A percentile compares a stretch with the other conserved stretches of the same genome.
These are phyloP conservation scores for Styela plicata DNA, from an alignment of 23 tunicate species.

Conservation along the genomic window DNA sequence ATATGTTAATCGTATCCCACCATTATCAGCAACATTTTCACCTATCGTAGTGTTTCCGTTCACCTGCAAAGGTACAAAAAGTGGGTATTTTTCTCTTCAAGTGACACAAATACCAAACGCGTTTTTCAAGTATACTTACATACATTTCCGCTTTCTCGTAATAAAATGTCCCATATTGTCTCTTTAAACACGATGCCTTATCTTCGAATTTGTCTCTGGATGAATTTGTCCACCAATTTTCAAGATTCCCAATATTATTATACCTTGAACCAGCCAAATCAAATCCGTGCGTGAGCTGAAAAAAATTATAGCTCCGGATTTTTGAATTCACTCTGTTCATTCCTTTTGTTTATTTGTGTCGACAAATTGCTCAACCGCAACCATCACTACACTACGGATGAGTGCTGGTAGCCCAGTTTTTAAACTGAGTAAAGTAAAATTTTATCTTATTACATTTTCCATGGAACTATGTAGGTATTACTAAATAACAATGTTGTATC, in stretches of 20 bases:
- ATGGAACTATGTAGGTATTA: too few species aligned
- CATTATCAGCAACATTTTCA: slow-evolving; percentile 10
- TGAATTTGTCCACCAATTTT: neutral
- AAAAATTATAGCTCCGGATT: too few species aligned
- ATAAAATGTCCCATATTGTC: slow-evolving; percentile 2
- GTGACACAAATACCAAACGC: too few species aligned
- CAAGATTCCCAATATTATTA: neutral
- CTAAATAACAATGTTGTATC: too few species aligned
- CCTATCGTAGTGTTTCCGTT: neutral
- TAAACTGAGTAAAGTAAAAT: too few species aligned
- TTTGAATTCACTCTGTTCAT: too few species aligned
- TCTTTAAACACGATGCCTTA: neutral
- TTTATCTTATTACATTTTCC: too few species aligned
- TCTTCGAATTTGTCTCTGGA: slow-evolving; percentile 14
- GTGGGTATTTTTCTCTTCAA: too few species aligned
- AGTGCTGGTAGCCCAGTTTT: too few species aligned
- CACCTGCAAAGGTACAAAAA: neutral
- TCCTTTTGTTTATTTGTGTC: too few species aligned
- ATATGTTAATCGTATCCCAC: neutral
- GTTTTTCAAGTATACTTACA: slow-evolving; percentile 10
- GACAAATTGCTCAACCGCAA: too few species aligned
- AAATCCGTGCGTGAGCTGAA: slow-evolving; percentile 1
- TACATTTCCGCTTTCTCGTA: slow-evolving; percentile 10
- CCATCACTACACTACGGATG: too few species aligned
- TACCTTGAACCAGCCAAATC: neutral